phyloP scores from a whole-genome alignment of 2,888 invertebrate genomes.

The Drosophila kuntzei region DNA sequence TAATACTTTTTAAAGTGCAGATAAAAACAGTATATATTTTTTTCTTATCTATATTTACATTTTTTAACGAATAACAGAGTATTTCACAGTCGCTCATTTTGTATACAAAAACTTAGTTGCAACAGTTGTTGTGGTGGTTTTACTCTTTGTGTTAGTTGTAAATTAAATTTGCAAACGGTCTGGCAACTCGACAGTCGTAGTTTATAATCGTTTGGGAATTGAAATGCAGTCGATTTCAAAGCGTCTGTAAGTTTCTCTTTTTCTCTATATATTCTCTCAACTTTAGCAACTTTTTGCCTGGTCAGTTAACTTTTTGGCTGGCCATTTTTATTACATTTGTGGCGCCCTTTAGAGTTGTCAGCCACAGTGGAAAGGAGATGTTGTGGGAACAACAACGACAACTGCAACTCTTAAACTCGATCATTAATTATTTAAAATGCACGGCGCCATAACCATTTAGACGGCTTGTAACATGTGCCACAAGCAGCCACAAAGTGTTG shows the following conservation, averaged over 20 bases:
- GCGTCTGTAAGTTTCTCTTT: conserved; percentile 58
- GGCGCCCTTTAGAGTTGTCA: conserved; percentile 46
- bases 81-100: neutral
- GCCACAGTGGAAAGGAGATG: conserved; percentile 9
- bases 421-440: conserved; percentile 78
- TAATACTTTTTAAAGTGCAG: neutral
- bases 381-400: conserved; percentile 2
- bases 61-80: conserved; percentile 1
- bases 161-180: conserved; percentile 81
- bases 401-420: conserved; percentile 22
- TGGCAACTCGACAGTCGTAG: conserved; percentile 65
- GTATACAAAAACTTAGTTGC: neutral
- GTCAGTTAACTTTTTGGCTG: conserved; percentile 68
- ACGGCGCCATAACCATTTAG: conserved; percentile 75
- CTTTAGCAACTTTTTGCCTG: conserved; percentile 30
- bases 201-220: conserved; percentile 82
- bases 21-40: neutral
- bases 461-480: conserved; percentile 67
- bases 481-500: conserved; percentile 28
- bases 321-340: conserved; percentile 74
- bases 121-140: conserved; percentile 43
- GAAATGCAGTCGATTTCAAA: conserved; percentile 76
- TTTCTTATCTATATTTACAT: neutral
- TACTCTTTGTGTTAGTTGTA: conserved; percentile 60
- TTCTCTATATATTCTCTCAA: conserved; percentile 23